Evolutionary conservation across 1,140 invertebrate species (phyloP), one percentile per base, ranked within the genome.

Genomic region (Episyrphus balteatus): DNA sequence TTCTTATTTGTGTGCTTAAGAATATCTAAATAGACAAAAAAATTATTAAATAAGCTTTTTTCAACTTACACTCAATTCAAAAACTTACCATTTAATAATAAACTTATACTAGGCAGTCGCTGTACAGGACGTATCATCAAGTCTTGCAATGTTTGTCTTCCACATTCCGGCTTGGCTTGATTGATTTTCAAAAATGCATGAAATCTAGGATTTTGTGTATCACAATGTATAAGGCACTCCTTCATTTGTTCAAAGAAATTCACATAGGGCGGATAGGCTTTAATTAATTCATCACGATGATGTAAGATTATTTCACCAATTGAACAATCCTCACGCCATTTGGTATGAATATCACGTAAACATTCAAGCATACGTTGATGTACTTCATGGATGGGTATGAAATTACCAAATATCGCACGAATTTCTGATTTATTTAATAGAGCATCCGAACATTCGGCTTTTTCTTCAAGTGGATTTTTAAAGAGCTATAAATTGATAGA

Each of bases 241-340:
- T 96, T 96, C 61, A 91, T 92, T 65, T 91, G 88, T 70, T 98
- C 92, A 69, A 96, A 98, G 68, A 90, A 98, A 70, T 98, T 98
- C 11, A 98, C 86, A 71, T 95, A 99, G 7, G 92, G 90, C 42
- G 94, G 93, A 74, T 99, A 99, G 0, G 92, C 88, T 70, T 91
- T 94, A 41, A 87, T 77, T 52, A 98, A 73, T 61, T 84, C 82
- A 19, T 78, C 77, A 38, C 81, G 78, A 65, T 90, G 89, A 68
- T 86, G 84, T 12, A 92, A 75, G 60, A 96, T 84, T 51, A 96
- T 83, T 58, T 86, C 81, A 8, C 91, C 92, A 58, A 95, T 86
- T 56, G 81, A 81, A 53, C 79, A 79, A 55, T 92, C 86, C 62
- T 94, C 91, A 42, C 75, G 79, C 90, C 89, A 94, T 57, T 76